Conservation (phyloP, 2,113 vertebrate genomes). For the Ptyas mucosa region DNA sequence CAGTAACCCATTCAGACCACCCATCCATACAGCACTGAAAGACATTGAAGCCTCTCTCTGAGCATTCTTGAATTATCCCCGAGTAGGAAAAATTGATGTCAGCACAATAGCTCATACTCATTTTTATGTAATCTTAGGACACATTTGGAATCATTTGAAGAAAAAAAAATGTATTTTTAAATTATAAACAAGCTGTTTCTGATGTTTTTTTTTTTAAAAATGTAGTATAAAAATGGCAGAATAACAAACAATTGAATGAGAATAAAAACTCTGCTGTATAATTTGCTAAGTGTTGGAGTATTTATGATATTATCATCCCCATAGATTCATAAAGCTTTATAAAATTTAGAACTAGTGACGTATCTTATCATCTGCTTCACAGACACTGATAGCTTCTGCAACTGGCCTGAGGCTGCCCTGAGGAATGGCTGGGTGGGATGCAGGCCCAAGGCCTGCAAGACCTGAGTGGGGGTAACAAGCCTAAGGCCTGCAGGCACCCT, state of each 20-base stretch:
- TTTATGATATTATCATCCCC: slow-evolving; percentile 6
- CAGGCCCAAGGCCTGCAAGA: background rate
- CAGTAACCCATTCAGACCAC: background rate
- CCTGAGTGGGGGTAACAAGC: background rate
- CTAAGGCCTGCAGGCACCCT: background rate
- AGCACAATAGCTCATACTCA: background rate
- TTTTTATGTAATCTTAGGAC: background rate
- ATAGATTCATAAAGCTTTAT: background rate
- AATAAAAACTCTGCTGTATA: background rate
- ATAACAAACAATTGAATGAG: background rate
- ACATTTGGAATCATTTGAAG: background rate
- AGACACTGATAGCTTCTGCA: background rate
- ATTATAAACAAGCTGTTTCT: background rate
- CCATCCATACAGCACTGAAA: background rate
- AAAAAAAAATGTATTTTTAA: background rate
- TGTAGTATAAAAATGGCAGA: background rate
- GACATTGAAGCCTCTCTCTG: background rate
- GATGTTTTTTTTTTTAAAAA: background rate
- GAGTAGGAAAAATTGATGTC: background rate
- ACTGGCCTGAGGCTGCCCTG: background rate
- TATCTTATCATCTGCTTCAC: background rate
- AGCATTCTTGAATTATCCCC: background rate
- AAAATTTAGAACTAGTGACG: background rate
- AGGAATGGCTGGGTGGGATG: background rate
- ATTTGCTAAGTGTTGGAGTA: background rate